phyloP scores from a whole-genome alignment of 2,888 invertebrate genomes.

The Cataglyphis altisquamis region DNA sequence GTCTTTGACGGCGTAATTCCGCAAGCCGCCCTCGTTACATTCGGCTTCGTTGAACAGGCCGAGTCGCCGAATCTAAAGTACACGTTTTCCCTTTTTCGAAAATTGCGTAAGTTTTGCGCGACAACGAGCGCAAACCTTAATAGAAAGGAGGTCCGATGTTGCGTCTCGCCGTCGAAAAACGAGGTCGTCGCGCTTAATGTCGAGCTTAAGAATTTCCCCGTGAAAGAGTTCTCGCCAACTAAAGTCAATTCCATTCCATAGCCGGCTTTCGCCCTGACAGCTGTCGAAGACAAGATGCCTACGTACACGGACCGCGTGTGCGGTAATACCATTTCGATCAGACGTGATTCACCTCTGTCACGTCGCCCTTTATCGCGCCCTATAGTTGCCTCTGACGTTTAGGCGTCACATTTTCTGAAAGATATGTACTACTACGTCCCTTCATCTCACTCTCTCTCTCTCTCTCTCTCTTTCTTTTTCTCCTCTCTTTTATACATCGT shows the following conservation, averaged over 20 bases:
- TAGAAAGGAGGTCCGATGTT: slow-evolving; percentile 56
- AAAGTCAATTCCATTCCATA: slow-evolving; percentile 67
- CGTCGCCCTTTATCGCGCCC: slow-evolving; percentile 27
- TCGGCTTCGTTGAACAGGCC: slow-evolving; percentile 23
- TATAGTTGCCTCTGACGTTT: slow-evolving; percentile 22
- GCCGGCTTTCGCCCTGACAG: slow-evolving; percentile 65
- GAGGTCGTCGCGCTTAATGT: slow-evolving; percentile 71
- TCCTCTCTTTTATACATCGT: background rate
- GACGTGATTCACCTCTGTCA: slow-evolving; percentile 53
- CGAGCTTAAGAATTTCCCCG: slow-evolving; percentile 69
- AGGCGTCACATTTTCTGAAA: slow-evolving; percentile 46
- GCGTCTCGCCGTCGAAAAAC: slow-evolving; percentile 61
- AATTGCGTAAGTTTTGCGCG: slow-evolving; percentile 66
- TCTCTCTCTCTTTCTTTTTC: background rate
- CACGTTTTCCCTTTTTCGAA: slow-evolving; percentile 60
- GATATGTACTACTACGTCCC: background rate
- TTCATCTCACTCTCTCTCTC: background rate
- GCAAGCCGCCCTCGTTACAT: slow-evolving; percentile 7
- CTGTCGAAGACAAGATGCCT: slow-evolving; percentile 62
- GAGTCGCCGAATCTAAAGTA: slow-evolving; percentile 10
- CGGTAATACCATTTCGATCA: slow-evolving; percentile 53
- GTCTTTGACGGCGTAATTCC: slow-evolving; percentile 7
- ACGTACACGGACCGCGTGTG: slow-evolving; percentile 16
- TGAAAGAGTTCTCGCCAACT: slow-evolving; percentile 56
- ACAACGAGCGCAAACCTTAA: slow-evolving; percentile 56